These are phyloP conservation scores for Drosophila kuntzei DNA, from an alignment of 2,888 invertebrate species.

Conservation along the genomic window DNA sequence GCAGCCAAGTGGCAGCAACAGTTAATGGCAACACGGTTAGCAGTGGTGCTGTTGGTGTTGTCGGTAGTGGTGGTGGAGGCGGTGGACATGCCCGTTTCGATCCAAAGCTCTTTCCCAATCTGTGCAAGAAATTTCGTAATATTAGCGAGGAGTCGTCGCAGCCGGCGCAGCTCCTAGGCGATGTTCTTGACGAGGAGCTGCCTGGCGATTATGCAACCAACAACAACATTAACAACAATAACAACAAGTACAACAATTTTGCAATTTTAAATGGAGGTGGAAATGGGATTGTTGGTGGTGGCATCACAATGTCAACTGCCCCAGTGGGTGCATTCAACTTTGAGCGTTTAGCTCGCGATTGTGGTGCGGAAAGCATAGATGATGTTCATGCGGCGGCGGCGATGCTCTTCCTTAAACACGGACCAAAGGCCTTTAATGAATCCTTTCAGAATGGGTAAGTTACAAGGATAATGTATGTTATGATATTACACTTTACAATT, in stretches of 20 bases:
- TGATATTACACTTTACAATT: background rate
- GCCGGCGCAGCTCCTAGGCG: conserved; percentile 34
- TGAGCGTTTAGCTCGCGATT: conserved; percentile 83
- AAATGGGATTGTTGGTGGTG: background rate
- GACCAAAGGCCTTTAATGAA: conserved; percentile 88
- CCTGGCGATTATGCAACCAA: conserved; percentile 78
- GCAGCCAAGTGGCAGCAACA: conserved; percentile 34
- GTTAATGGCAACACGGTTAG: conserved; percentile 27
- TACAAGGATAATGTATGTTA: background rate
- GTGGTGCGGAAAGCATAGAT: conserved; percentile 88
- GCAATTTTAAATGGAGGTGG: conserved; percentile 3
- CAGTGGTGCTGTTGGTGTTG: conserved; percentile 73
- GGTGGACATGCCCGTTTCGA: conserved; percentile 86
- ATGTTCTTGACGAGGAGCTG: conserved; percentile 78
- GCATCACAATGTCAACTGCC: conserved; percentile 16
- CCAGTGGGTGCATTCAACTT: conserved; percentile 77
- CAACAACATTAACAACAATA: conserved; percentile 49
- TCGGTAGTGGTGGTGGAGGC: conserved; percentile 60
- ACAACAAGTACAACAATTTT: conserved; percentile 32
- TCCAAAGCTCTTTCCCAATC: conserved; percentile 93
- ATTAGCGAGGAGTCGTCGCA: conserved; percentile 70
- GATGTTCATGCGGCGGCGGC: conserved; percentile 94
- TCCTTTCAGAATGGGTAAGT: conserved; percentile 85
- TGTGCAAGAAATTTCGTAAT: conserved; percentile 88
- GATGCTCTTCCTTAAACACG: conserved; percentile 95